Evolutionary conservation across 2,888 invertebrate genomes (phyloP).

Genomic region (Cosmopolites sordidus): DNA sequence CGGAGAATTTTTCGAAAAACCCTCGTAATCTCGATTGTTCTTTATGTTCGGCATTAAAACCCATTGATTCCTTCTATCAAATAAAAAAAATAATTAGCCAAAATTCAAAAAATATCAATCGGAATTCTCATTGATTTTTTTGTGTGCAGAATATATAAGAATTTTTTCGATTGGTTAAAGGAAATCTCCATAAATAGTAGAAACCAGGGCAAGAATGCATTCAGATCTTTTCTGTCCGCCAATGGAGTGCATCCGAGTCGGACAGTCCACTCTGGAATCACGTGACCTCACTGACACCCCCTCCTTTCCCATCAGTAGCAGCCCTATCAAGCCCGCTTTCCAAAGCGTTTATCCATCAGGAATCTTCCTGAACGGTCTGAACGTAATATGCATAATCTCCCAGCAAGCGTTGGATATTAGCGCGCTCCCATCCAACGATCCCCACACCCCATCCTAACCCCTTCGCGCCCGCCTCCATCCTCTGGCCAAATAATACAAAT

Average conservation of each 20-base stretch:
- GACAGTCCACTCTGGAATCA: neutral
- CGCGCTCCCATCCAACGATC: neutral
- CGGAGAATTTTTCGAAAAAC: too few species aligned
- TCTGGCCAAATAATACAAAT: slow-evolving; percentile 26
- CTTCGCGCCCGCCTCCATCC: neutral
- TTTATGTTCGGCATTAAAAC: too few species aligned
- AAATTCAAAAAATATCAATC: too few species aligned
- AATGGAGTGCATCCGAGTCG: neutral
- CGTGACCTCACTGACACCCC: neutral
- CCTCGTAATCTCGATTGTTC: too few species aligned
- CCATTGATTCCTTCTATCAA: too few species aligned
- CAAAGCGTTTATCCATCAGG: slow-evolving; percentile 20
- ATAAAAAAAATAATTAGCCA: too few species aligned
- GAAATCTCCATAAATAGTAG: too few species aligned
- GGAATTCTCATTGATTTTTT: too few species aligned
- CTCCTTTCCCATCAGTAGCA: neutral
- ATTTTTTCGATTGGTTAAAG: too few species aligned
- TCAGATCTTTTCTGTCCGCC: neutral
- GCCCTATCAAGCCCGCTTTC: slow-evolving; percentile 4
- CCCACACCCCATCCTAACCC: neutral
- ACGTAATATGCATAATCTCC: slow-evolving; percentile 27
- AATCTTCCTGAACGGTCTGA: slow-evolving; percentile 18
- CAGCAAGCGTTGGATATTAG: neutral
- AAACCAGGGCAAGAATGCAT: too few species aligned
- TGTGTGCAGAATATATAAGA: too few species aligned